A percentile compares a stretch with the other conserved stretches of the same genome.
phyloP scores from a whole-genome alignment of 2,113 vertebrate species.

The Pterocles orientalis region DNA sequence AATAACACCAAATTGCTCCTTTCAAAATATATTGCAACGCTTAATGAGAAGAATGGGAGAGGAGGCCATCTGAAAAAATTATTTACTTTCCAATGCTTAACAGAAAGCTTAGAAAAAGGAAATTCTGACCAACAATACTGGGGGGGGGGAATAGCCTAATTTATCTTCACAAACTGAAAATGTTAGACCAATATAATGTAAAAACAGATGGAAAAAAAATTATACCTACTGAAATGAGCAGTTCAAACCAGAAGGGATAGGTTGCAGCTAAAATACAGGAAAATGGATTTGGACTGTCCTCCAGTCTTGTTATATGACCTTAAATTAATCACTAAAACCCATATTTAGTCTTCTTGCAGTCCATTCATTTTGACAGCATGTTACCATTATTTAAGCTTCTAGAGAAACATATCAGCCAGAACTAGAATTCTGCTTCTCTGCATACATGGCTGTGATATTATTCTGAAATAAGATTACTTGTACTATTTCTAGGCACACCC shows the following conservation, averaged over 20 bases:
- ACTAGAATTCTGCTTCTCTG: background rate
- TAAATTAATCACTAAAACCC: background rate
- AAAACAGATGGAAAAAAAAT: background rate
- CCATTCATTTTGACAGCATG: fast-evolving
- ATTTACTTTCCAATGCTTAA: background rate
- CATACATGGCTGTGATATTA: background rate
- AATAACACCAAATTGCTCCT: background rate
- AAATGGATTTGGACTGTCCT: background rate
- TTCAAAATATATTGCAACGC: background rate
- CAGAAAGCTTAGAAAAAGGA: background rate
- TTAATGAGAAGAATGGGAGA: background rate
- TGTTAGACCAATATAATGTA: background rate
- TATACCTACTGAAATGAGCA: background rate
- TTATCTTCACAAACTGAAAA: background rate
- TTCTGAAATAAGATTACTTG: background rate
- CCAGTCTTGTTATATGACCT: background rate
- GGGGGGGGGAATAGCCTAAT: background rate
- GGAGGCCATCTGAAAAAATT: background rate
- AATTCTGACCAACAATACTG: background rate
- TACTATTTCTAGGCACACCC: background rate
- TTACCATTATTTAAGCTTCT: background rate
- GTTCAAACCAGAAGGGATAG: background rate
- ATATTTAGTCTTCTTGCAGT: background rate
- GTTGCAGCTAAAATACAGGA: background rate
- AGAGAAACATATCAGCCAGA: background rate